Percentiles rank a stretch among this genome's conserved stretches.
Evolutionary conservation across 1,140 invertebrate genomes (phyloP).

Genomic region (Bombus confusus): DNA sequence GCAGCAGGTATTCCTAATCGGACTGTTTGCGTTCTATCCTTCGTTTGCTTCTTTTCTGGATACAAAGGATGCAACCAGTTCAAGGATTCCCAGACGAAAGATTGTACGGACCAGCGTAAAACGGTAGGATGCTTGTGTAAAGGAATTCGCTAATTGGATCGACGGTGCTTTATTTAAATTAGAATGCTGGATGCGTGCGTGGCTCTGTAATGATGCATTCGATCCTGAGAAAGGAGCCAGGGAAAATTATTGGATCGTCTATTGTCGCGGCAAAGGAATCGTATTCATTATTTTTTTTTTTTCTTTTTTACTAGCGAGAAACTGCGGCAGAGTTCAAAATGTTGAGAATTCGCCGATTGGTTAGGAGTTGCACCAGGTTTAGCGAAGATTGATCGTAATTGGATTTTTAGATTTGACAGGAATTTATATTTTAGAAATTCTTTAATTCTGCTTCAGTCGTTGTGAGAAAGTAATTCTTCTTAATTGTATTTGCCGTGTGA

Average conservation of each 20-base stretch:
- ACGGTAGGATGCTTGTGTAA: background rate
- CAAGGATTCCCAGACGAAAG: background rate
- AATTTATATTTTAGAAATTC: no score
- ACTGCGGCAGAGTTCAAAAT: background rate
- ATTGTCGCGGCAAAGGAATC: background rate
- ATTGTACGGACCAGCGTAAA: background rate
- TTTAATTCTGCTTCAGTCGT: no score
- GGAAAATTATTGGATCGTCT: background rate
- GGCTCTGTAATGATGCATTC: conserved; percentile 11
- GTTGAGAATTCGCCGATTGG: background rate
- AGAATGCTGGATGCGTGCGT: background rate
- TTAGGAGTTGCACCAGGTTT: background rate
- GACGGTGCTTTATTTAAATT: conserved; percentile 26
- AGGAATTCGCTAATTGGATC: conserved; percentile 34
- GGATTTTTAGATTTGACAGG: no score
- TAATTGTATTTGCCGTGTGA: no score
- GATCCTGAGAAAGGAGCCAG: background rate
- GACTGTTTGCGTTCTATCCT: background rate
- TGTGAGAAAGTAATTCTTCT: no score
- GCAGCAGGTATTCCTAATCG: conserved; percentile 7
- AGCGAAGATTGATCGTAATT: no score
- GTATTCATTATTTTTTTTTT: background rate
- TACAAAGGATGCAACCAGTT: conserved; percentile 18
- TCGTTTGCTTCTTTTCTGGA: background rate
- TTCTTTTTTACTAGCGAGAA: background rate